Conservation (phyloP, 2,888 invertebrate species). For the Zelleria hepariella region DNA sequence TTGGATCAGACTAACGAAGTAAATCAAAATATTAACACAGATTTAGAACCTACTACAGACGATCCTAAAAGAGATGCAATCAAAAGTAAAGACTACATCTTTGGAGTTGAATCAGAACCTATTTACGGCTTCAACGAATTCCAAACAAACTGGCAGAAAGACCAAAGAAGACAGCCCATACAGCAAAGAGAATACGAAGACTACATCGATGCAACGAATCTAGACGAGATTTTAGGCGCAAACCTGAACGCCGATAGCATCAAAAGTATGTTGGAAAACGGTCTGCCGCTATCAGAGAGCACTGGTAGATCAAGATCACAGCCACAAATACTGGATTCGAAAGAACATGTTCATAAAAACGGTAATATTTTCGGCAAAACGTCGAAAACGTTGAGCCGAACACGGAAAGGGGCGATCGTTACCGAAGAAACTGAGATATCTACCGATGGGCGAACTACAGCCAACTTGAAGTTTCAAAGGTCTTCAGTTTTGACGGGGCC, state of each 20-base stretch:
- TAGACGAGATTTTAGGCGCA: slow-evolving; percentile 50
- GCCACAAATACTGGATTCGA: slow-evolving; percentile 42
- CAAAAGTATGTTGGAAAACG: slow-evolving; percentile 55
- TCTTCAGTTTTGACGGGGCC: slow-evolving; percentile 55
- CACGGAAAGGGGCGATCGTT: slow-evolving; percentile 53
- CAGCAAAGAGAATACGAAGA: slow-evolving; percentile 48
- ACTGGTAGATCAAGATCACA: neutral
- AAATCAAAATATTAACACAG: neutral
- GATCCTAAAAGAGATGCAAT: slow-evolving; percentile 22
- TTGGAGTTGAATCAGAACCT: slow-evolving; percentile 49
- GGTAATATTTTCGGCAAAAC: slow-evolving; percentile 57
- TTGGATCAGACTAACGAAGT: slow-evolving; percentile 37
- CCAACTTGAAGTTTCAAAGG: slow-evolving; percentile 57
- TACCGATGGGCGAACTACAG: slow-evolving; percentile 51
- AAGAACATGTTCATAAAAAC: slow-evolving; percentile 47
- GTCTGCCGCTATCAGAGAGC: slow-evolving; percentile 39
- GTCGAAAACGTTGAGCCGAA: slow-evolving; percentile 52
- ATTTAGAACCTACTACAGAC: slow-evolving; percentile 52
- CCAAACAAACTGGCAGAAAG: slow-evolving; percentile 55
- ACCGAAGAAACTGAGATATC: slow-evolving; percentile 61
- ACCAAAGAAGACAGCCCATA: slow-evolving; percentile 68
- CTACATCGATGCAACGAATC: slow-evolving; percentile 44
- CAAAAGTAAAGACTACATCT: slow-evolving; percentile 22
- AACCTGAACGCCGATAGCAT: slow-evolving; percentile 48
- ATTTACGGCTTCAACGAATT: slow-evolving; percentile 46